phyloP scores from a whole-genome alignment of 2,113 vertebrate species.

The Mola mola region DNA sequence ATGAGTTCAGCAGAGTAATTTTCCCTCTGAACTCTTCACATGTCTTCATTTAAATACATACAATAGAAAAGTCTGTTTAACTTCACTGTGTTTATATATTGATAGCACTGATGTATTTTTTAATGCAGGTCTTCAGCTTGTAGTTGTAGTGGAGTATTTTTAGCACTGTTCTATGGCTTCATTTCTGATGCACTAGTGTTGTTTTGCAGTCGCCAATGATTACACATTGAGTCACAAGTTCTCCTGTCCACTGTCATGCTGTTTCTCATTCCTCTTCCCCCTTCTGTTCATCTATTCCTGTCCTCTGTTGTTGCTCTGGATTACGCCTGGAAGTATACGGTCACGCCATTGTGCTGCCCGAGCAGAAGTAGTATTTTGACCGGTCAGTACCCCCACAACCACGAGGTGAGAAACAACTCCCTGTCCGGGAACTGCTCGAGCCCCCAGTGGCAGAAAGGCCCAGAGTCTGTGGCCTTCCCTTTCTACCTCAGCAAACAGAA shows the following conservation, averaged over 20 bases:
- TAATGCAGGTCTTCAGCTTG: too few species aligned
- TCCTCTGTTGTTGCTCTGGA: neutral
- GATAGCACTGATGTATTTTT: too few species aligned
- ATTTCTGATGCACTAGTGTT: too few species aligned
- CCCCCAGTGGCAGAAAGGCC: constrained; percentile 75
- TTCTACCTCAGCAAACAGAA: constrained; percentile 77
- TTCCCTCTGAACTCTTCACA: too few species aligned
- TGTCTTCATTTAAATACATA: neutral
- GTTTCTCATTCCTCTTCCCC: neutral
- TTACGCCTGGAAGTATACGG: constrained; percentile 72
- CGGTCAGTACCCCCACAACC: constrained; percentile 84
- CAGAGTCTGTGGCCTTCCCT: constrained; percentile 74
- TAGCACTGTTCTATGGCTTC: too few species aligned
- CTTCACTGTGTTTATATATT: too few species aligned
- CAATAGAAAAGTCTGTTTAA: neutral
- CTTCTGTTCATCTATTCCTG: neutral
- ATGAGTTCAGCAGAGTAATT: too few species aligned
- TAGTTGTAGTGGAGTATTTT: too few species aligned
- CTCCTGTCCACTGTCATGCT: constrained; percentile 3
- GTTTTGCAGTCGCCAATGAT: too few species aligned
- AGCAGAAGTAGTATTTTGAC: constrained; percentile 83
- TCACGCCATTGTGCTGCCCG: constrained; percentile 84
- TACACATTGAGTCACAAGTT: neutral
- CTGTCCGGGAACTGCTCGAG: constrained; percentile 84
- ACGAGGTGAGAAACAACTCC: constrained; percentile 83